Evolutionary conservation across 2,113 vertebrate genomes (phyloP), one percentile per base, ranked within the genome.

Genomic region (Rissa tridactyla): DNA sequence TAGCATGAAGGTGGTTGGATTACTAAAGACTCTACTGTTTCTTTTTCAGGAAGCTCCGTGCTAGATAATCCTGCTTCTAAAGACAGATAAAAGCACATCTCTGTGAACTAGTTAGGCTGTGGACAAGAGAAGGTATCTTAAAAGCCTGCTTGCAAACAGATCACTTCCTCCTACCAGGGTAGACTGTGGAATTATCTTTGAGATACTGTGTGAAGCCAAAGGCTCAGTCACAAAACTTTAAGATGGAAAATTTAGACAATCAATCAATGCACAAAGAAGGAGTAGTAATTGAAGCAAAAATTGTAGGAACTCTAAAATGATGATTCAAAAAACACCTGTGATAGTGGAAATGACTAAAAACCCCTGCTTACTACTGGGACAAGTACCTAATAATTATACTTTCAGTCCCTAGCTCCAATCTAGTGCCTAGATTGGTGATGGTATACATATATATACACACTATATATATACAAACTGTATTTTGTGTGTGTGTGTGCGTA

Each of bases 11-110:
- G 40, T 85, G 52, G 76, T 49, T 84, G 62, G 46, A 69, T 51
- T 40, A 44, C n/a, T 94, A 92, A 81, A 88, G 88, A 87, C 62
- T 68, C n/a, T 58, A 13, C 12, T 90, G 18, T 68, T 96, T 89
- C 91, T 82, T 91, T 95, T 76, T 78, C 25, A 62, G 47, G 64
- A 69, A 92, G 13, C 17, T 80, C 20, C 2, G 6, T 44, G 8
- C 17, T 79, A 65, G 65, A 58, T 49, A 57, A 80, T 42, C 9
- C 18, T 42, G 7, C 52, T 94, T 62, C 72, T 94, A 80, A 83
- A 96, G 61, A 95, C 52, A 96, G 88, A 82, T 77, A 82, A 90
- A 84, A 94, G 66, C 47, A 40, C 11, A 14, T 94, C 21, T 85
- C 22, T 69, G 38, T 95, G 76, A 86, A 77, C 58, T 91, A 87